phyloP scores from a whole-genome alignment of 2,888 invertebrate species.

The Drosophila flavopinicola region DNA sequence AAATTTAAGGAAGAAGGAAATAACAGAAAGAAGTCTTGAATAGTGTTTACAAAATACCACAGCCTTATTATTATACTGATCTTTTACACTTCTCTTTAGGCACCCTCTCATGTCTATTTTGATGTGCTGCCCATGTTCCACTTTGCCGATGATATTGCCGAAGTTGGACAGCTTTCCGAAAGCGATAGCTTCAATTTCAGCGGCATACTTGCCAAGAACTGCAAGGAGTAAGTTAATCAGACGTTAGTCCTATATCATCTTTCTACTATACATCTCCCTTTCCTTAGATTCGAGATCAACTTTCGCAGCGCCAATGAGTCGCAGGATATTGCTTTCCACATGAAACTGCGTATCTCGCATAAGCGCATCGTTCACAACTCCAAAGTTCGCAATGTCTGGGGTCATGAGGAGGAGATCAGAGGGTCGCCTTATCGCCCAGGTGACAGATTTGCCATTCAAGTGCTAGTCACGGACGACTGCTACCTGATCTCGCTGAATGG shows the following conservation, averaged over 20 bases:
- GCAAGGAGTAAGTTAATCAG: slow-evolving; percentile 26
- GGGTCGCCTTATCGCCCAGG: slow-evolving; percentile 17
- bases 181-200: slow-evolving; percentile 35
- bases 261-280: background rate
- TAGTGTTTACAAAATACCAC: too few relatives aligned
- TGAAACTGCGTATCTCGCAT: slow-evolving; percentile 82
- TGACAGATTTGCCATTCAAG: slow-evolving; percentile 84
- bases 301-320: slow-evolving; percentile 2
- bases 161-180: slow-evolving; percentile 19
- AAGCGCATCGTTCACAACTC: slow-evolving; percentile 20
- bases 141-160: slow-evolving; percentile 3
- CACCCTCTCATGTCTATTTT: background rate
- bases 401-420: slow-evolving; percentile 88
- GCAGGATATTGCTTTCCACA: slow-evolving; percentile 28
- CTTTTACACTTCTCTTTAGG: slow-evolving; percentile 4
- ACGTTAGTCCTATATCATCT: background rate
- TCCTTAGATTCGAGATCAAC: slow-evolving; percentile 17
- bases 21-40: too few relatives aligned
- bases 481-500: slow-evolving; percentile 89
- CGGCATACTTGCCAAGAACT: slow-evolving; percentile 18
- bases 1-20: too few relatives aligned
- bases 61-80: too few relatives aligned
- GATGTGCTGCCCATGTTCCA: background rate
- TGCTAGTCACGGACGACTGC: slow-evolving; percentile 86
- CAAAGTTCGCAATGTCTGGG: slow-evolving; percentile 86